Evolutionary conservation across 2,113 vertebrate genomes (phyloP).

Genomic region (Drymodes brunneopygia): DNA sequence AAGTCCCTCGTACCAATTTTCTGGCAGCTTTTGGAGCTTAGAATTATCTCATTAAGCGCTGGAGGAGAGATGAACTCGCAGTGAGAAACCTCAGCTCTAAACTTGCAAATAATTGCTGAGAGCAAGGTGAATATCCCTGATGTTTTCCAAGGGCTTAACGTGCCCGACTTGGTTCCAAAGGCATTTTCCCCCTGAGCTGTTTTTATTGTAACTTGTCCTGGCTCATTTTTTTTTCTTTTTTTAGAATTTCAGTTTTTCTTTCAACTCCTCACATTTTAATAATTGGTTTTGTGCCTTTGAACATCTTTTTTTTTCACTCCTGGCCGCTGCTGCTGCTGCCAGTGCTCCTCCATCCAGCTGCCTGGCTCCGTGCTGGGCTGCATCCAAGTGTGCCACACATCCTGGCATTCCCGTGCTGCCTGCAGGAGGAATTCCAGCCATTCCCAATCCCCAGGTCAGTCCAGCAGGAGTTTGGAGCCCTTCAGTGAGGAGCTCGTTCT

Average conservation of each 20-base stretch:
- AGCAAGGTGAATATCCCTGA: neutral
- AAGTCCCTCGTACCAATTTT: neutral
- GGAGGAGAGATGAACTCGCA: neutral
- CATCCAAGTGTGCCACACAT: neutral
- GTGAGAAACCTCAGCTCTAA: neutral
- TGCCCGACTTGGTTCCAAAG: neutral
- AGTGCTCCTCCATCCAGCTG: neutral
- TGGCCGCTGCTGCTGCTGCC: neutral
- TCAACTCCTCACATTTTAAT: neutral
- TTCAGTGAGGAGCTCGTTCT: neutral
- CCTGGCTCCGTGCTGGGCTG: neutral
- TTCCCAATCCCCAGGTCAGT: fast-evolving
- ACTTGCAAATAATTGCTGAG: neutral
- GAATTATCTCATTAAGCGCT: neutral
- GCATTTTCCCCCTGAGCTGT: neutral
- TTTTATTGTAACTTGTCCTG: neutral
- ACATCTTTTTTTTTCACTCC: neutral
- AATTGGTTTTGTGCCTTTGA: neutral
- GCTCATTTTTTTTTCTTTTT: neutral
- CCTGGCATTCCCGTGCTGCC: neutral
- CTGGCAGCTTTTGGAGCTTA: neutral
- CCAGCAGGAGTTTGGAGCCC: neutral
- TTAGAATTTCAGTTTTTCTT: neutral
- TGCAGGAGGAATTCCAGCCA: neutral
- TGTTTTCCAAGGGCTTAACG: neutral